These are phyloP conservation scores for Telmatherina bonti DNA, from an alignment of 2,797 vertebrate species.

Conservation along the genomic window DNA sequence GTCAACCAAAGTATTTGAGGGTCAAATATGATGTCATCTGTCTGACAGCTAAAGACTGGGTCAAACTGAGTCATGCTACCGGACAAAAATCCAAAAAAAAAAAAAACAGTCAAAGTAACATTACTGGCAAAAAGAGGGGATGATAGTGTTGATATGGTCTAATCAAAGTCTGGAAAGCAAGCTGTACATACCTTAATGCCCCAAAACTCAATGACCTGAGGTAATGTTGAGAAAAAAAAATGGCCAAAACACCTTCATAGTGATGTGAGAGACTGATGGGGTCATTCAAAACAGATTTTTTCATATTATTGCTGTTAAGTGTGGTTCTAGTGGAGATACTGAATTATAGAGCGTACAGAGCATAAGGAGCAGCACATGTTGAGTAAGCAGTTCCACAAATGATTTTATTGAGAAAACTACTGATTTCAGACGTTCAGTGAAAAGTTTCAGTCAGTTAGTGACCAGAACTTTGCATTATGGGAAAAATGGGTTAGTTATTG, in stretches of 20 bases:
- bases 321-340: no score
- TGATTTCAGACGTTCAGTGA: neutral
- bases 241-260: neutral
- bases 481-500: neutral
- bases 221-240: neutral
- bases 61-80: neutral
- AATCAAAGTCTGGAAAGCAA: neutral
- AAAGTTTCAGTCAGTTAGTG: neutral
- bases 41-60: neutral
- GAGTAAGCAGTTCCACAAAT: neutral
- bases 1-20: no score
- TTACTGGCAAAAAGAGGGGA: neutral
- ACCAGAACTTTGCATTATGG: conserved; percentile 1
- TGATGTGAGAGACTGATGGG: no score
- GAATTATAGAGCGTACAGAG: no score
- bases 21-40: neutral
- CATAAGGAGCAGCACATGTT: neutral
- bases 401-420: neutral
- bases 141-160: neutral
- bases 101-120: neutral
- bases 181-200: neutral
- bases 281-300: no score
- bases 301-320: no score
- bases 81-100: neutral
- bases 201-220: neutral